phyloP scores from a whole-genome alignment of 2,797 vertebrate species.

The Morelia viridis region DNA sequence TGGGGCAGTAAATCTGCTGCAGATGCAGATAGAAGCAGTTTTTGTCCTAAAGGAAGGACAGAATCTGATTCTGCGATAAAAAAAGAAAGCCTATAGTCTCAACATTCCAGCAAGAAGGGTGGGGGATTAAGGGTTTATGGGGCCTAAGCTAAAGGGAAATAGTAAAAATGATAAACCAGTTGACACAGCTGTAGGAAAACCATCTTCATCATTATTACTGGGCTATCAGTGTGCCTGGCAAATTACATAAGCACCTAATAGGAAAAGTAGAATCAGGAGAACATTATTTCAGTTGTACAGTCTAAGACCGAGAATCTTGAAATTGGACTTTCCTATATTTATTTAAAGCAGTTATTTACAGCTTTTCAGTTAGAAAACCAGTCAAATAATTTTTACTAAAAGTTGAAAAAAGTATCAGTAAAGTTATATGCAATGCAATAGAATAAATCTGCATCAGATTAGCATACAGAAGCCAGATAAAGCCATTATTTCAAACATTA shows the following conservation, averaged over 20 bases:
- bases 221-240: not conserved
- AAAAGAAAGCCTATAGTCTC: not conserved
- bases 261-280: not conserved
- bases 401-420: not conserved
- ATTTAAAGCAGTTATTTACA: not conserved
- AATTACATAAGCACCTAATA: too few species aligned
- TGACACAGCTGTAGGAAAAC: not conserved
- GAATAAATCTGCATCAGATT: not conserved
- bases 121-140: not conserved
- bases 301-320: too few species aligned
- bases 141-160: not conserved
- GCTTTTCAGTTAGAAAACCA: not conserved
- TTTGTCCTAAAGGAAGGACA: not conserved
- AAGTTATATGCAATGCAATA: not conserved
- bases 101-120: not conserved
- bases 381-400: not conserved
- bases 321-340: too few species aligned
- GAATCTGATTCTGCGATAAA: not conserved
- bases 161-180: not conserved
- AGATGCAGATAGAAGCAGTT: not conserved
- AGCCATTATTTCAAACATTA: not conserved
- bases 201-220: not conserved
- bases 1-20: not conserved
- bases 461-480: not conserved
- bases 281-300: too few species aligned